Conservation (phyloP, 2,113 vertebrate species). For the Phocoena sinus region DNA sequence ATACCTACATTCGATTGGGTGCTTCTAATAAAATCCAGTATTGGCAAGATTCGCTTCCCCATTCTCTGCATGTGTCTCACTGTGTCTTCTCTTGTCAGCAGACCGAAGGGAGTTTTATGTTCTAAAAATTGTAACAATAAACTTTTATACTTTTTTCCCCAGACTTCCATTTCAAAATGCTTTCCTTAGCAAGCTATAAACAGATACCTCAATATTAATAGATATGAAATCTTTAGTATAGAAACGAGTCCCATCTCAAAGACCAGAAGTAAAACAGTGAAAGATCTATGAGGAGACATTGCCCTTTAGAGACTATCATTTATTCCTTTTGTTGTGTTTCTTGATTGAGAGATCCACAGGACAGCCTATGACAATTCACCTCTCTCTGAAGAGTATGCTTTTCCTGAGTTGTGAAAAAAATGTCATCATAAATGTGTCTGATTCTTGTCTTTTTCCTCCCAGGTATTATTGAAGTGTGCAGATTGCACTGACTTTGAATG, state of each 20-base stretch:
- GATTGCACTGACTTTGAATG: conserved; percentile 17
- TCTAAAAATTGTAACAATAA: conserved; percentile 77
- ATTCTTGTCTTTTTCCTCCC: conserved; percentile 56
- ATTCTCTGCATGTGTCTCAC: conserved; percentile 70
- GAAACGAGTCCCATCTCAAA: background rate
- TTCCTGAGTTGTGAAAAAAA: conserved; percentile 39
- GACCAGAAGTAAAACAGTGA: background rate
- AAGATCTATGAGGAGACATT: background rate
- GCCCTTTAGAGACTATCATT: conserved; percentile 28
- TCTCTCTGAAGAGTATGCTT: conserved; percentile 23
- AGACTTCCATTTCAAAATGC: conserved; percentile 45
- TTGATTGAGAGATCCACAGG: conserved; percentile 49
- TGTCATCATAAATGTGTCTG: conserved; percentile 56
- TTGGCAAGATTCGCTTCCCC: conserved; percentile 74
- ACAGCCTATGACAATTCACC: conserved; percentile 17
- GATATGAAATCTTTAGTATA: conserved; percentile 48
- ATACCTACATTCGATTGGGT: conserved; percentile 79
- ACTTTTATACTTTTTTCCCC: background rate
- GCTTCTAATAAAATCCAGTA: conserved; percentile 80
- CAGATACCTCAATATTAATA: conserved; percentile 44
- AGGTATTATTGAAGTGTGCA: conserved; percentile 36
- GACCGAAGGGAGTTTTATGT: conserved; percentile 69
- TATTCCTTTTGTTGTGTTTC: conserved; percentile 28
- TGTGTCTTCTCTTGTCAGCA: conserved; percentile 66
- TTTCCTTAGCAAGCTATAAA: conserved; percentile 58